Percentiles rank a stretch among this genome's conserved stretches.
Evolutionary conservation across 2,888 invertebrate genomes (phyloP).

Genomic region (Heteromyza rotundicornis): DNA sequence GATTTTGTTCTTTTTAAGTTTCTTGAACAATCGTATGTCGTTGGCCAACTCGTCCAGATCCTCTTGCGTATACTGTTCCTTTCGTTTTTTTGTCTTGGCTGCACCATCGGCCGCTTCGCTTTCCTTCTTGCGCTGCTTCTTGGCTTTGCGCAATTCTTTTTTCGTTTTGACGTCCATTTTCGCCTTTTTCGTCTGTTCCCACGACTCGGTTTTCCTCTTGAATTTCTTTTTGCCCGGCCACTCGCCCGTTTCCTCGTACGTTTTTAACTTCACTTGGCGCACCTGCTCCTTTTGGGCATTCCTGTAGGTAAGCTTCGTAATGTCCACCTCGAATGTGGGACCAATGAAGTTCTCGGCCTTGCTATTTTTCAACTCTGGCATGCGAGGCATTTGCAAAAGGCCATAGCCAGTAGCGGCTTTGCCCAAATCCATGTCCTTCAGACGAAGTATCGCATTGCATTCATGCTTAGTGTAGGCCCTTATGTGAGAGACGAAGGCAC

Average conservation of each 20-base stretch:
- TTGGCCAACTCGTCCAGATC: slow-evolving; percentile 79
- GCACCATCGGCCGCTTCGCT: slow-evolving; percentile 45
- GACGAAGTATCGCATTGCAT: slow-evolving; percentile 83
- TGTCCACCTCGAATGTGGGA: slow-evolving; percentile 69
- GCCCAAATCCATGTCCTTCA: slow-evolving; percentile 87
- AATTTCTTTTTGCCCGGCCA: slow-evolving; percentile 72
- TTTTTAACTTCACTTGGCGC: slow-evolving; percentile 73
- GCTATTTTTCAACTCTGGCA: slow-evolving; percentile 88
- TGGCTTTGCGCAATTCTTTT: slow-evolving; percentile 63
- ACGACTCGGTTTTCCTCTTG: slow-evolving; percentile 70
- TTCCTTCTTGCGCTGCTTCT: slow-evolving; percentile 60
- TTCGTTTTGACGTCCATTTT: slow-evolving; percentile 66
- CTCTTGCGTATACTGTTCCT: slow-evolving; percentile 70
- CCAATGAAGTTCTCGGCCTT: slow-evolving; percentile 64
- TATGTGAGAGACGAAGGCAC: slow-evolving; percentile 95
- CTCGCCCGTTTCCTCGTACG: slow-evolving; percentile 75
- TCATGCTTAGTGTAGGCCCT: slow-evolving; percentile 95
- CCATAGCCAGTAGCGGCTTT: slow-evolving; percentile 88
- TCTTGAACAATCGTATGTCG: slow-evolving; percentile 84
- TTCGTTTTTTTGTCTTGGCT: slow-evolving; percentile 62
- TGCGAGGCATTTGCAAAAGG: slow-evolving; percentile 86
- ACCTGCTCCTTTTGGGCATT: slow-evolving; percentile 80
- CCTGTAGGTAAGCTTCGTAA: slow-evolving; percentile 77
- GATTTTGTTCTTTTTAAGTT: slow-evolving; percentile 83
- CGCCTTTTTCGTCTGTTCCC: slow-evolving; percentile 78